phyloP scores from a whole-genome alignment of 2,888 invertebrate genomes.

The Cephus nigrinus region DNA sequence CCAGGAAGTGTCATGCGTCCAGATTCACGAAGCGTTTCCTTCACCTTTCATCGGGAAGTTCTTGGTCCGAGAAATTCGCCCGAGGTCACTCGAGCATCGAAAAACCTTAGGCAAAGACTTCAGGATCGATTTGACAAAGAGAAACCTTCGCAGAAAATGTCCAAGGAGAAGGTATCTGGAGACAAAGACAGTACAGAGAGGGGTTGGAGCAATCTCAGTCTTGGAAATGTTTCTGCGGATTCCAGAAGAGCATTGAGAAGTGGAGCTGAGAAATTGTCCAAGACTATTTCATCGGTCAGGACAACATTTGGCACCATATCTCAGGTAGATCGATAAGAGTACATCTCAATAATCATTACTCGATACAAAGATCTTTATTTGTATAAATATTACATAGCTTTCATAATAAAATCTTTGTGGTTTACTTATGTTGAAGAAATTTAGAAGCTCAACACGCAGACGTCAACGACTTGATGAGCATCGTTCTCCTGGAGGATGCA shows the following conservation, averaged over 20 bases:
- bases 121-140: conserved; percentile 59
- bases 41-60: conserved; percentile 60
- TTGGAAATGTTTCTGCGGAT: conserved; percentile 69
- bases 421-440: conserved; percentile 62
- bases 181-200: conserved; percentile 43
- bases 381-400: not conserved
- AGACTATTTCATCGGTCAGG: conserved; percentile 74
- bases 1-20: conserved; percentile 50
- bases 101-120: conserved; percentile 53
- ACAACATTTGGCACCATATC: conserved; percentile 76
- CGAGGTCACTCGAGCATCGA: conserved; percentile 40
- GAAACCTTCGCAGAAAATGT: conserved; percentile 37
- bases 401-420: not conserved
- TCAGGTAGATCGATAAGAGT: conserved; percentile 67
- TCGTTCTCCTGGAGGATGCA: conserved; percentile 61
- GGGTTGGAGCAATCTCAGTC: conserved; percentile 57
- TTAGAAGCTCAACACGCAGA: conserved; percentile 69
- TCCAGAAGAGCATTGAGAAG: conserved; percentile 74
- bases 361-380: not conserved
- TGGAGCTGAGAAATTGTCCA: conserved; percentile 76
- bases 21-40: conserved; percentile 63
- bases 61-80: conserved; percentile 43
- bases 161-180: conserved; percentile 38
- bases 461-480: conserved; percentile 70
- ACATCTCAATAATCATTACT: not conserved